Evolutionary conservation across 2,888 invertebrate genomes (phyloP).

Genomic region (Teleogryllus oceanicus): DNA sequence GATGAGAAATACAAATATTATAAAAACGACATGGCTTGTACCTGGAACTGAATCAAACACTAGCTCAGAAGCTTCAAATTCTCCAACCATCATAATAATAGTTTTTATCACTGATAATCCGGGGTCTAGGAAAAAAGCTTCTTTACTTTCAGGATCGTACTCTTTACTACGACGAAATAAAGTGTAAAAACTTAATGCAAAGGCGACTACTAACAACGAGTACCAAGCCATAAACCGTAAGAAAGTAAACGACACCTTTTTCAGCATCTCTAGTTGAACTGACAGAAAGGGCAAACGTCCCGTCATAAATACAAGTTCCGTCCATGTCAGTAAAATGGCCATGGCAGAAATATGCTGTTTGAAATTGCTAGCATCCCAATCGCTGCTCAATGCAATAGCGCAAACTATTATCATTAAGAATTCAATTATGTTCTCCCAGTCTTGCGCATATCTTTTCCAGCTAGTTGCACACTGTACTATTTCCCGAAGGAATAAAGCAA

Average conservation of each 20-base stretch:
- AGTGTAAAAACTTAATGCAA: constrained; percentile 76
- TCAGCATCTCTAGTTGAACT: constrained; percentile 78
- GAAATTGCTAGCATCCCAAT: constrained; percentile 40
- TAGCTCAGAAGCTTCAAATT: constrained; percentile 77
- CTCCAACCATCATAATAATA: constrained; percentile 81
- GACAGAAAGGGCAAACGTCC: constrained; percentile 76
- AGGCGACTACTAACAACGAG: constrained; percentile 75
- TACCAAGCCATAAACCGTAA: constrained; percentile 75
- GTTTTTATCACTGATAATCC: constrained; percentile 74
- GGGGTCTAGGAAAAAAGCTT: constrained; percentile 67
- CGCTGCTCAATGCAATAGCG: constrained; percentile 49
- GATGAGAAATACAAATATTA: constrained; percentile 76
- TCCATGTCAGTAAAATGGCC: constrained; percentile 69
- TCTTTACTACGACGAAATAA: constrained; percentile 59
- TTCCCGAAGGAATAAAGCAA: constrained; percentile 63
- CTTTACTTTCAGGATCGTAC: constrained; percentile 51
- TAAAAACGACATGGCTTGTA: constrained; percentile 63
- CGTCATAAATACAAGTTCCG: constrained; percentile 71
- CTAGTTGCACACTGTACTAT: constrained; percentile 67
- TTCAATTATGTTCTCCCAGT: constrained; percentile 70
- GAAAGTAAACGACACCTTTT: constrained; percentile 71
- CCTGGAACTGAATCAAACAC: constrained; percentile 66
- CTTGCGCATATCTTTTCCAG: constrained; percentile 22
- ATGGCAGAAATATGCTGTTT: constrained; percentile 65
- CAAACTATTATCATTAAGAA: constrained; percentile 62